Percentiles rank a stretch among this genome's conserved stretches.
These are phyloP conservation scores for Lepidochrysops patricia DNA, from an alignment of 2,888 invertebrate species.

Conservation along the genomic window DNA sequence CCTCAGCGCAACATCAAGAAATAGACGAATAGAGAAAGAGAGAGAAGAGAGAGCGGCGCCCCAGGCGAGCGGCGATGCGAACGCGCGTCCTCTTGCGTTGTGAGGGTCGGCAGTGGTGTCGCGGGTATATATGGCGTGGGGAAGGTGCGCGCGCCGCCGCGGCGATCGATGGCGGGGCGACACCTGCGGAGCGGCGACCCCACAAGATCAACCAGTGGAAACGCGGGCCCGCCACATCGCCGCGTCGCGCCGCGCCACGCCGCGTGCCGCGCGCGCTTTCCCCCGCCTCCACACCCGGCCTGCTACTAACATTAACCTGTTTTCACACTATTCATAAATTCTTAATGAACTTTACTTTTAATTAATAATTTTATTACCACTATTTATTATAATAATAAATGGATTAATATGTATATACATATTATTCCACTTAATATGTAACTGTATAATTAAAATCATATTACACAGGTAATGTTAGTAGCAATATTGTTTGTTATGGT, in stretches of 20 bases:
- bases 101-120: slow-evolving; percentile 55
- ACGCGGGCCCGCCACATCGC: slow-evolving; percentile 28
- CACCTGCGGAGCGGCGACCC: slow-evolving; percentile 40
- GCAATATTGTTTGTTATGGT: neutral
- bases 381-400: too few species aligned
- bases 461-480: too few species aligned
- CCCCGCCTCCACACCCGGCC: too few species aligned
- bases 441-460: too few species aligned
- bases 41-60: slow-evolving; percentile 72
- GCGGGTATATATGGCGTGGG: slow-evolving; percentile 62
- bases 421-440: too few species aligned
- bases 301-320: neutral
- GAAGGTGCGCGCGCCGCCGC: slow-evolving; percentile 60
- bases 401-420: too few species aligned
- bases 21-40: slow-evolving; percentile 72
- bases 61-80: slow-evolving; percentile 68
- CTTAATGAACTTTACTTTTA: too few species aligned
- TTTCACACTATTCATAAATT: too few species aligned
- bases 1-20: slow-evolving; percentile 71
- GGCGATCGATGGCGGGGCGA: slow-evolving; percentile 59
- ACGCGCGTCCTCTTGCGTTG: slow-evolving; percentile 75
- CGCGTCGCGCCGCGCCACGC: slow-evolving; percentile 20
- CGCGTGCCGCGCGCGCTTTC: neutral
- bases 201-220: slow-evolving; percentile 55
- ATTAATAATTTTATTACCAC: too few species aligned